A percentile compares a stretch with the other conserved stretches of the same genome.
Evolutionary conservation across 2,113 vertebrate genomes (phyloP).

Genomic region (Ardeotis arabs): DNA sequence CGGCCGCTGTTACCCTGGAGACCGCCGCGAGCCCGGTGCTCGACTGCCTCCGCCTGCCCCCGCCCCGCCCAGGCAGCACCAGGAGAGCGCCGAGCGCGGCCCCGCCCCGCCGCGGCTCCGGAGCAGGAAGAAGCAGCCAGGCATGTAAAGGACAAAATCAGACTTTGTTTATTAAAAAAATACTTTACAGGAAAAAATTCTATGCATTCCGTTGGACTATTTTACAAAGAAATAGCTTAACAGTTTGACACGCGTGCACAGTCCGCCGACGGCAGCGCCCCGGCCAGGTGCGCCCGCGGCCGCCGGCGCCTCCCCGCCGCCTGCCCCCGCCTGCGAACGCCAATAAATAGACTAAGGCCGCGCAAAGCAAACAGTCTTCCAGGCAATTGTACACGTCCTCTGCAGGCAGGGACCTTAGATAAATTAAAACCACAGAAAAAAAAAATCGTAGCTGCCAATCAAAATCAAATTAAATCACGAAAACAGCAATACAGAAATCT

Average conservation of each 20-base stretch:
- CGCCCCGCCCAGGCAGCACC: neutral
- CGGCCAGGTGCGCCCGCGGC: too few species aligned
- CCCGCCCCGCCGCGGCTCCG: too few species aligned
- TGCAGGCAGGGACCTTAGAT: conserved; percentile 76
- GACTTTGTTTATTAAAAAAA: conserved; percentile 94
- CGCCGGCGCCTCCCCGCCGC: too few species aligned
- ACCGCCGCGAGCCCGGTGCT: neutral
- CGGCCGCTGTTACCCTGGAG: too few species aligned
- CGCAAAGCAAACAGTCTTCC: too few species aligned
- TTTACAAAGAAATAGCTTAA: conserved; percentile 82
- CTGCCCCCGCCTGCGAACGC: too few species aligned
- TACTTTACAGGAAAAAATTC: conserved; percentile 82
- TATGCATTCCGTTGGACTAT: conserved; percentile 83
- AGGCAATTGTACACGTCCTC: too few species aligned
- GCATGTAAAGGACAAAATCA: conserved; percentile 76
- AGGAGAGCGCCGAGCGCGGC: neutral
- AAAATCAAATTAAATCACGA: conserved; percentile 74
- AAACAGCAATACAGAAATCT: conserved; percentile 69
- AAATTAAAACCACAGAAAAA: conserved; percentile 80
- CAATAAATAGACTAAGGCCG: too few species aligned
- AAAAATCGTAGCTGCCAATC: conserved; percentile 77
- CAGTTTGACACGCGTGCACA: conserved; percentile 78
- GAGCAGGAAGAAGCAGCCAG: neutral
- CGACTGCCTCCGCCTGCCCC: neutral
- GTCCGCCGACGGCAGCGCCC: conserved; percentile 31